Conservation (phyloP, 2,797 vertebrate species). For the Xiphophorus birchmanni region DNA sequence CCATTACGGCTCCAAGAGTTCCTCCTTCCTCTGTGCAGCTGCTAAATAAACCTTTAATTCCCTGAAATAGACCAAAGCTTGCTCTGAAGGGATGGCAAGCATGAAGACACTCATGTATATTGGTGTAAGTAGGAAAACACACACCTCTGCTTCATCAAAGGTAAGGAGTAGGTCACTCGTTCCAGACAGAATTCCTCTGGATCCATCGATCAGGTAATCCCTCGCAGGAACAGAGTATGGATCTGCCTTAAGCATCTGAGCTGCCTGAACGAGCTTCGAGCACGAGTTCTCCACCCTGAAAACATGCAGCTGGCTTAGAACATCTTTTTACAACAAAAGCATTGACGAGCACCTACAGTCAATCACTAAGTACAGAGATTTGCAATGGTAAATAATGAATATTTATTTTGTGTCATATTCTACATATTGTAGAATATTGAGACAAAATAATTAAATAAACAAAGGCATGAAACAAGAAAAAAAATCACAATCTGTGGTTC, state of each 20-base stretch:
- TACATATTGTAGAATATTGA: background rate
- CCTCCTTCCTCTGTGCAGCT: slow-evolving; percentile 58
- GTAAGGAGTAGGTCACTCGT: slow-evolving; percentile 97
- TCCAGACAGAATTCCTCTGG: slow-evolving; percentile 96
- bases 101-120: slow-evolving; percentile 27
- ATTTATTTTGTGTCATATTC: background rate
- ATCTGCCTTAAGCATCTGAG: slow-evolving; percentile 96
- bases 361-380: slow-evolving; percentile 1
- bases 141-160: slow-evolving; percentile 97
- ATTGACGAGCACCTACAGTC: slow-evolving; percentile 14
- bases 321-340: slow-evolving; percentile 3
- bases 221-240: slow-evolving; percentile 97
- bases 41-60: slow-evolving; percentile 73
- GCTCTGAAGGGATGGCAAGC: slow-evolving; percentile 44
- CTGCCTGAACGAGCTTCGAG: slow-evolving; percentile 93
- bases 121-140: slow-evolving; percentile 24
- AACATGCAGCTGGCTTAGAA: slow-evolving; percentile 40
- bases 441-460: background rate
- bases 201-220: slow-evolving; percentile 98
- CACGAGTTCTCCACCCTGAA: slow-evolving; percentile 95
- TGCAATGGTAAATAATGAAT: slow-evolving; percentile 27
- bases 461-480: background rate
- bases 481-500: background rate
- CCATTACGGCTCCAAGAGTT: slow-evolving; percentile 61
- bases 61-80: slow-evolving; percentile 53